phyloP scores from a whole-genome alignment of 1,140 invertebrate genomes.

The Zaprionus taronus region DNA sequence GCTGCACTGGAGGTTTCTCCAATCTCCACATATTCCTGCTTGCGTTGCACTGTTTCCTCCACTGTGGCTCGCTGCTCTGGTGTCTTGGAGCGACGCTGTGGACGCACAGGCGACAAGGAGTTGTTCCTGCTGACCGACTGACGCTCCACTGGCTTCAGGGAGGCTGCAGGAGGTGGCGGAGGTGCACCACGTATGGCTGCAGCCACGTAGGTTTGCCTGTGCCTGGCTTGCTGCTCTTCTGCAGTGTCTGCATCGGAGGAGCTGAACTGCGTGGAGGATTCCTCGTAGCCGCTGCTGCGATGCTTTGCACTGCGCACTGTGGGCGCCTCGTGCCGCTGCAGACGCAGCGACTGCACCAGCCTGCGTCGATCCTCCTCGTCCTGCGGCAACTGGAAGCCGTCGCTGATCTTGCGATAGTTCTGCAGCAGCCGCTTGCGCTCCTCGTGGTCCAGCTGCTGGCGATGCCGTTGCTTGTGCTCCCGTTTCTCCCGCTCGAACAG shows the following conservation, averaged over 20 bases:
- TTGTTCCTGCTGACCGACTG: constrained; percentile 60
- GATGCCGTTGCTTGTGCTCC: constrained; percentile 78
- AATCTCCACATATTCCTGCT: constrained; percentile 59
- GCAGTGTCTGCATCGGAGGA: constrained; percentile 76
- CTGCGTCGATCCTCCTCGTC: constrained; percentile 76
- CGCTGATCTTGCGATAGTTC: constrained; percentile 80
- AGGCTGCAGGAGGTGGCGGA: constrained; percentile 46
- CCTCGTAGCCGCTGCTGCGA: constrained; percentile 75
- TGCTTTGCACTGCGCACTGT: constrained; percentile 54
- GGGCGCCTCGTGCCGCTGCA: constrained; percentile 68
- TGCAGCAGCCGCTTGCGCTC: constrained; percentile 75
- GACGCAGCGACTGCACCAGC: constrained; percentile 71
- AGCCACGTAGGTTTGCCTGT: constrained; percentile 47
- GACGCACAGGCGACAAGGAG: constrained; percentile 72
- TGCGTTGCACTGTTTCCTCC: constrained; percentile 28
- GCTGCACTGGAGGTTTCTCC: constrained; percentile 35
- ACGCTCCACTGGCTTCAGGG: constrained; percentile 46
- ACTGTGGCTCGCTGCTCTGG: constrained; percentile 58
- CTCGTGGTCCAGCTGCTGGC: constrained; percentile 76
- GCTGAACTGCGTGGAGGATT: constrained; percentile 81
- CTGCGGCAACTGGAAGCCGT: constrained; percentile 75
- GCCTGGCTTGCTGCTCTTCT: constrained; percentile 39
- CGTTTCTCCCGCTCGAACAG: constrained; percentile 80
- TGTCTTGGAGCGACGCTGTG: constrained; percentile 75
- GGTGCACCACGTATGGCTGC: constrained; percentile 67